phyloP scores from a whole-genome alignment of 2,113 vertebrate genomes.

The Sorex fumeus region DNA sequence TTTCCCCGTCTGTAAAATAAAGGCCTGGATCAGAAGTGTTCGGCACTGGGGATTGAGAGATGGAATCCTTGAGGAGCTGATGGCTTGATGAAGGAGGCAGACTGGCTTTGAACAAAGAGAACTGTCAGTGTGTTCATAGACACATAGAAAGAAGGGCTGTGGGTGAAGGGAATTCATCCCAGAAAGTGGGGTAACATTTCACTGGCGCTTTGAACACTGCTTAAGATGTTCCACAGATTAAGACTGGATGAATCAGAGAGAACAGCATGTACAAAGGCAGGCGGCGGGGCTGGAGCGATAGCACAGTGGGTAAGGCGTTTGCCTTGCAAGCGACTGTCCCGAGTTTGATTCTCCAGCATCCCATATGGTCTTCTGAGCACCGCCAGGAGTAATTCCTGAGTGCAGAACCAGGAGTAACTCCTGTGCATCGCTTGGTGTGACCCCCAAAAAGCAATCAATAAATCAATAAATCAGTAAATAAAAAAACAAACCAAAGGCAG shows the following conservation, averaged over 20 bases:
- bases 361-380: too few species aligned
- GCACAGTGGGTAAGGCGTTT: too few species aligned
- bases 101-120: background rate
- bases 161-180: background rate
- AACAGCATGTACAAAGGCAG: background rate
- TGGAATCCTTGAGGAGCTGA: background rate
- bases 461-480: too few species aligned
- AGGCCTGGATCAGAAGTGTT: background rate
- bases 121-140: background rate
- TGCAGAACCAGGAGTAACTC: too few species aligned
- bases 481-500: too few species aligned
- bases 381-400: too few species aligned
- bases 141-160: background rate
- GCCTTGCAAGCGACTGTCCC: too few species aligned
- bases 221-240: background rate
- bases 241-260: background rate
- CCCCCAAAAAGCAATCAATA: too few species aligned
- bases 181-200: background rate
- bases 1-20: background rate
- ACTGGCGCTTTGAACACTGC: background rate
- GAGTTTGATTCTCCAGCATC: too few species aligned
- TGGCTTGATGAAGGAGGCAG: background rate
- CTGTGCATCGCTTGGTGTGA: too few species aligned
- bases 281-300: too few species aligned
- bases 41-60: background rate